These are phyloP conservation scores for Mormyrops attenuatus DNA, from an alignment of 2,797 vertebrate species.

Conservation along the genomic window DNA sequence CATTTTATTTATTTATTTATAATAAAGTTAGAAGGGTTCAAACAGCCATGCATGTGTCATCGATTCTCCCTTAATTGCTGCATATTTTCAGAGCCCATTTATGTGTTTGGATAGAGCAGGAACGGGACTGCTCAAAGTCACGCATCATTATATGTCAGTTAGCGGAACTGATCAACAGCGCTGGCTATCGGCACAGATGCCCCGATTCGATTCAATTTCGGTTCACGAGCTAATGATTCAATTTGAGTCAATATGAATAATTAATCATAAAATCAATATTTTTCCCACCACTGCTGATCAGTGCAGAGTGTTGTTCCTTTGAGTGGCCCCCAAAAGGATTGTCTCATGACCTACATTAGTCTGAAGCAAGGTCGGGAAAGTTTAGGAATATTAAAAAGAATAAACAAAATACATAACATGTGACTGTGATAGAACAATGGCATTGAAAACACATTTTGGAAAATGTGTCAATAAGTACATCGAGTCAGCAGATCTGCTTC, in stretches of 20 bases:
- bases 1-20: background rate
- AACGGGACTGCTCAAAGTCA: background rate
- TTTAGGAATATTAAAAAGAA: background rate
- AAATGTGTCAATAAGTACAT: background rate
- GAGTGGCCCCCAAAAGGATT: background rate
- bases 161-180: background rate
- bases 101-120: background rate
- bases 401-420: background rate
- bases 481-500: background rate
- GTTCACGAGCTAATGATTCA: background rate
- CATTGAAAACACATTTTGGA: background rate
- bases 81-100: background rate
- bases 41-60: background rate
- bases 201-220: background rate
- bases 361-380: background rate
- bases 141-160: background rate
- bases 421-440: background rate
- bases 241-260: background rate
- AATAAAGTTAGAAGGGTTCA: background rate
- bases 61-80: background rate
- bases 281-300: constrained; percentile 32
- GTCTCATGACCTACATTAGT: background rate
- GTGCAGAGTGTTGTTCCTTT: constrained; percentile 37
- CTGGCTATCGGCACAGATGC: background rate
- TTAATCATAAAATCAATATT: background rate